Evolutionary conservation across 2,113 vertebrate species (phyloP).

Genomic region (Cynoglossus semilaevis): DNA sequence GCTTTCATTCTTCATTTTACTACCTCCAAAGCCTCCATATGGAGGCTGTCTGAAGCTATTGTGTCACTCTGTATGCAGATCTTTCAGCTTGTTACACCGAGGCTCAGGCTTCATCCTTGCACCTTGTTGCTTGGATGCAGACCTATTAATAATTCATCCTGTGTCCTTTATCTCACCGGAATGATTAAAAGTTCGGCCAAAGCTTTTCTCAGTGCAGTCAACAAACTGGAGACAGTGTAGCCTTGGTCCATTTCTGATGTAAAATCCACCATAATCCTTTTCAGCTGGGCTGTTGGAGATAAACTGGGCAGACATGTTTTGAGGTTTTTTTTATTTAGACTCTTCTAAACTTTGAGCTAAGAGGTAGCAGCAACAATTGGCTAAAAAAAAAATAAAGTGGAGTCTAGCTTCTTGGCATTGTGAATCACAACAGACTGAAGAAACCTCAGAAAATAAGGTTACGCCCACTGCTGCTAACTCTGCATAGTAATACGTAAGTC

Average conservation of each 20-base stretch:
- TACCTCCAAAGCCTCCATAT: conserved; percentile 59
- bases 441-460: conserved; percentile 33
- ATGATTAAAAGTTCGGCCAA: conserved; percentile 14
- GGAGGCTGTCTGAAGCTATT: conserved; percentile 67
- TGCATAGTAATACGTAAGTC: conserved; percentile 18
- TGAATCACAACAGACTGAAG: conserved; percentile 14
- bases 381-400: conserved; percentile 4
- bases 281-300: conserved; percentile 35
- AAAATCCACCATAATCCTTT: conserved; percentile 32
- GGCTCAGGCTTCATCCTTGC: conserved; percentile 6
- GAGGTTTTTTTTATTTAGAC: conserved; percentile 30
- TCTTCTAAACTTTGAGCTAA: conserved; percentile 30
- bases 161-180: conserved; percentile 11
- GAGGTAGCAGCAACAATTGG: conserved; percentile 27
- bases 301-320: conserved; percentile 31
- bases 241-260: conserved; percentile 7
- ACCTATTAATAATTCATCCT: conserved; percentile 18
- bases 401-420: conserved; percentile 23
- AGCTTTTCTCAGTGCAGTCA: conserved; percentile 2
- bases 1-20: conserved; percentile 71
- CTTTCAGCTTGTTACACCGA: conserved; percentile 23
- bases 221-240: conserved; percentile 3
- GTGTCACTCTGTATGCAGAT: conserved; percentile 54
- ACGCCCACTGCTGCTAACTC: conserved; percentile 10
- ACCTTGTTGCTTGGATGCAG: conserved; percentile 21